Evolutionary conservation across 2,888 invertebrate species (phyloP), one percentile per base, ranked within the genome.

Genomic region (Calameuta pallipes): DNA sequence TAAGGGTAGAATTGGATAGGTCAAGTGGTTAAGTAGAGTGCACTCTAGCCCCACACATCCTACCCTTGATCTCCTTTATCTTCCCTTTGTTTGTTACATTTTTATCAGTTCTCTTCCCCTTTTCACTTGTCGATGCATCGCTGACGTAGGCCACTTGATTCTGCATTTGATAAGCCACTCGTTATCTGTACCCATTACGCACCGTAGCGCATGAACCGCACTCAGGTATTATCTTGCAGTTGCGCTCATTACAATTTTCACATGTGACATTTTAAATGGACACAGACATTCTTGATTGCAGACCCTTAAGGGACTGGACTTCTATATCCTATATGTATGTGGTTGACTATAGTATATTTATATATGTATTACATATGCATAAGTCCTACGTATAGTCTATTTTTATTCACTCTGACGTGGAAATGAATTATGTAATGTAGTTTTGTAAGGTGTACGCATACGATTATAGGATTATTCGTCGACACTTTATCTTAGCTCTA

Each of bases 1-100:
- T 23, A 56, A 56, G 56, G 56, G 56, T 56, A 9, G 56, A 33
- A 71, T 31, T 31, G 71, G 71, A 71, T 71, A 71, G 34, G 71
- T 71, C 71, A 71, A 71, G 71, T 71, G 71, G 71, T 71, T 71
- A 31, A 34, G n/a, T 71, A 34, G 31, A 33, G 71, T 71, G 71
- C 71, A 71, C 71, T 31, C 11, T 31, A 15, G 23, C 56, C 56
- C 23, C 9, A 23, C 23, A 23, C 56, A 23, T 56, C 9, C 23
- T 56, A 56, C 23, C 56, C 23, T 56, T 56, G 23, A 56, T 23
- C 23, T 56, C 56, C 56, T 23, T 56, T 56, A 56, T 56, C 23
- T 23, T 56, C 56, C 6, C 15, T 56, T 56, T 9, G 23, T 23
- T 23, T 56, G 56, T 56, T 56, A 9, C 56, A 56, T 56, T 23